These are phyloP conservation scores for Acanthurus lineatus DNA, from an alignment of 2,797 vertebrate species.

Conservation along the genomic window DNA sequence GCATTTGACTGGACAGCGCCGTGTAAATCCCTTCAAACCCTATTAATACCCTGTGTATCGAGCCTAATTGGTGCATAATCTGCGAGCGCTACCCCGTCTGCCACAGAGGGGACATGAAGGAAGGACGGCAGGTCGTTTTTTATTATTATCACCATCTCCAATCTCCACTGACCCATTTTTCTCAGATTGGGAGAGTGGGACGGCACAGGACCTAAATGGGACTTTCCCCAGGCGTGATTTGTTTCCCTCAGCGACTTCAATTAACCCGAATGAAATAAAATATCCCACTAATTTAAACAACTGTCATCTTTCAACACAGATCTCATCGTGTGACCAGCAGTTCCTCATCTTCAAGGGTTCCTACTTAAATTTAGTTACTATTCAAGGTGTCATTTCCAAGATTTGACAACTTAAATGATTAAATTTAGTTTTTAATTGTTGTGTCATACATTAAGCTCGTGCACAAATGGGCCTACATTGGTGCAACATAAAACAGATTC, in stretches of 20 bases:
- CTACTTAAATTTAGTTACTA: background rate
- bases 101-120: conserved; percentile 47
- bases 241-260: conserved; percentile 64
- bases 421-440: background rate
- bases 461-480: background rate
- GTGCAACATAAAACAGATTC: conserved; percentile 4
- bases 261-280: conserved; percentile 67
- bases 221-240: conserved; percentile 67
- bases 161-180: conserved; percentile 75
- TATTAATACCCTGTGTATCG: conserved; percentile 74
- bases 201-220: conserved; percentile 55
- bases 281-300: conserved; percentile 40
- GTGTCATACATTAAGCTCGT: background rate
- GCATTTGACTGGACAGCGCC: conserved; percentile 79
- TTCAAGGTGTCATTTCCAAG: conserved; percentile 1
- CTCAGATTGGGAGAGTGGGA: conserved; percentile 45
- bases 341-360: background rate
- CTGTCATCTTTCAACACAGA: conserved; percentile 39
- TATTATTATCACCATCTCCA: conserved; percentile 52
- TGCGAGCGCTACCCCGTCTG: conserved; percentile 68
- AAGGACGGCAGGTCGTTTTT: conserved; percentile 46
- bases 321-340: background rate
- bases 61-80: conserved; percentile 79
- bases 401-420: too few relatives aligned
- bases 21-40: conserved; percentile 80